phyloP scores from a whole-genome alignment of 2,888 invertebrate genomes.

The Eulithis testata region DNA sequence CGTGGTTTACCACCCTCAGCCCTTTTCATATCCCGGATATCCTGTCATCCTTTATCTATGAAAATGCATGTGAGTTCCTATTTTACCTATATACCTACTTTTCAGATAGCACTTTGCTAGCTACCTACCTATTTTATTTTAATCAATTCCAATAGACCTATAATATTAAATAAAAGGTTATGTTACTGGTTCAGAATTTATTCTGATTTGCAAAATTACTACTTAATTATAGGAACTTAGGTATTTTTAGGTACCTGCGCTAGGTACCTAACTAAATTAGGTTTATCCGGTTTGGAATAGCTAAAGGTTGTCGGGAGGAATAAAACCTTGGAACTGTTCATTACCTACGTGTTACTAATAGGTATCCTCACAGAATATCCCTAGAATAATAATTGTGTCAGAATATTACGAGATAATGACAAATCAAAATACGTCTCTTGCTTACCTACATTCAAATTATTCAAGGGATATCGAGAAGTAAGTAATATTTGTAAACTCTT shows the following conservation, averaged over 20 bases:
- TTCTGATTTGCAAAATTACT: conserved; percentile 53
- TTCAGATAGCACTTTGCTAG: too few species aligned
- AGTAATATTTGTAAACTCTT: not conserved
- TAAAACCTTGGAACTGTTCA: not conserved
- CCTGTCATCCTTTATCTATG: conserved; percentile 70
- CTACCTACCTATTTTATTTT: too few species aligned
- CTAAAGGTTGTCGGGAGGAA: conserved; percentile 12
- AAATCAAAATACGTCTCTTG: too few species aligned
- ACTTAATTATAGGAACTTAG: conserved; percentile 18
- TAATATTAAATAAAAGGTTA: not conserved
- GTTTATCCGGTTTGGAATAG: conserved; percentile 8
- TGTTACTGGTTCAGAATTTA: conserved; percentile 52
- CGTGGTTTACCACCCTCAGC: conserved; percentile 69
- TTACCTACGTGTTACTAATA: too few species aligned
- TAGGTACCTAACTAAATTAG: not conserved
- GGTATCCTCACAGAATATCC: too few species aligned
- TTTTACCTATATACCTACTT: not conserved
- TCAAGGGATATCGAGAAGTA: not conserved
- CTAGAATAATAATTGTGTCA: too few species aligned
- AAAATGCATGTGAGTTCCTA: conserved; percentile 9
- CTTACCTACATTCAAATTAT: not conserved
- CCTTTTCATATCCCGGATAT: conserved; percentile 73
- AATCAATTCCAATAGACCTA: too few species aligned
- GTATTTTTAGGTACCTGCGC: not conserved
- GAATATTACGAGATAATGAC: too few species aligned